Percentiles rank a stretch among this genome's conserved stretches.
phyloP scores from a whole-genome alignment of 2,888 invertebrate genomes.

The Sarcophaga rosellei region DNA sequence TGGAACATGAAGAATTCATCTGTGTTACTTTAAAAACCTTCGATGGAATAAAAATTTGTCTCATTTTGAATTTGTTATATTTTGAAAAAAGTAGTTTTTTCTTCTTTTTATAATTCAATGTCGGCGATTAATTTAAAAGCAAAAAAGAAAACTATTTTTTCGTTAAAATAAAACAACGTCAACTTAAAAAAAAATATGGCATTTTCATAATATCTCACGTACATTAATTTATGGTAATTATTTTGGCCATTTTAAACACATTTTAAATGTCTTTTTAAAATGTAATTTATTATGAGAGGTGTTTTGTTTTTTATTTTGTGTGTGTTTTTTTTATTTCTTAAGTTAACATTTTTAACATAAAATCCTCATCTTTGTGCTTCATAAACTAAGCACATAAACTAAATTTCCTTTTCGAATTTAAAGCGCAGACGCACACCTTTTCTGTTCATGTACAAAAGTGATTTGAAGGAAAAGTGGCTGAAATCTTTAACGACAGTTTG shows the following conservation, averaged over 20 bases:
- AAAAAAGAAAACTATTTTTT: too few species aligned
- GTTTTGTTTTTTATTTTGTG: too few species aligned
- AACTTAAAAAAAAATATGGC: too few species aligned
- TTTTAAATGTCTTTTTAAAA: constrained; percentile 42
- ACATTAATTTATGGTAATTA: constrained; percentile 55
- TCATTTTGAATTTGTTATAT: too few species aligned
- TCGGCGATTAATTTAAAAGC: too few species aligned
- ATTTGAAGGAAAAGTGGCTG: background rate
- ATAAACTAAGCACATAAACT: constrained; percentile 13
- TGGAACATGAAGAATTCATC: too few species aligned
- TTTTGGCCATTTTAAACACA: constrained; percentile 44
- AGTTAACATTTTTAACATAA: background rate
- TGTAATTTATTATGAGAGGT: constrained; percentile 41
- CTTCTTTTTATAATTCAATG: too few species aligned
- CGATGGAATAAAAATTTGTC: too few species aligned
- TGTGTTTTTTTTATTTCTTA: background rate
- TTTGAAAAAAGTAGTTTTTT: too few species aligned
- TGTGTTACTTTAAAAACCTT: too few species aligned
- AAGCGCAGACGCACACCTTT: constrained; percentile 32
- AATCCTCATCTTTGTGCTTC: background rate
- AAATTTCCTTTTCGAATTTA: constrained; percentile 2
- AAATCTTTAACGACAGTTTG: background rate
- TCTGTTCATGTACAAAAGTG: background rate
- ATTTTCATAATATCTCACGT: constrained; percentile 25
- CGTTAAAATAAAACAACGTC: too few species aligned